Conservation (phyloP, 2,888 invertebrate species). For the Clitarchus hookeri region DNA sequence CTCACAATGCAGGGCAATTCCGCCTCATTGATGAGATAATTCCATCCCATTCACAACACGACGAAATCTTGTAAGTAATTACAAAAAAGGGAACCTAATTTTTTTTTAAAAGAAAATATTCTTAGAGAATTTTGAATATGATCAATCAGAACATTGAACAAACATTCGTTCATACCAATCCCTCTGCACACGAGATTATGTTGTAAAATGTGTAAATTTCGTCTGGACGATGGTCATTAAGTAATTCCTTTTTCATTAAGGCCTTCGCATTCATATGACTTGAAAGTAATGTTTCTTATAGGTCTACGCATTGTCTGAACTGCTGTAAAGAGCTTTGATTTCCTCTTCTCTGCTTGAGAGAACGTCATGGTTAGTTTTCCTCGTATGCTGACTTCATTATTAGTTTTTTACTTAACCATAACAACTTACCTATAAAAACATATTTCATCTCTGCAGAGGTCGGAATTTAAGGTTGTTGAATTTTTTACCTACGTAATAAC, state of each 20-base stretch:
- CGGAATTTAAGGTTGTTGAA: background rate
- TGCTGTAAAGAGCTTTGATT: background rate
- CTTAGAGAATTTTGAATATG: background rate
- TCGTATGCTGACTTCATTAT: too few relatives aligned
- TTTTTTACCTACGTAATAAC: background rate
- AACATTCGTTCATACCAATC: background rate
- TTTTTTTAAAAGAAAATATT: too few relatives aligned
- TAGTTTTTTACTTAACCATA: too few relatives aligned
- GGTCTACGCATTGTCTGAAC: background rate
- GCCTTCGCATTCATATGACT: background rate
- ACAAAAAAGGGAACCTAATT: too few relatives aligned
- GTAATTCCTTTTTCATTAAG: background rate
- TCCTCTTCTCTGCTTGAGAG: background rate
- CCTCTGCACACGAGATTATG: background rate
- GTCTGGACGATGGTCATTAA: background rate
- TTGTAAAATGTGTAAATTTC: slow-evolving; percentile 19
- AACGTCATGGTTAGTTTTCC: background rate
- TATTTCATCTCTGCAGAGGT: too few relatives aligned
- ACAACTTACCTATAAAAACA: too few relatives aligned
- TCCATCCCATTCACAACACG: too few relatives aligned
- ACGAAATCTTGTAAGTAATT: too few relatives aligned
- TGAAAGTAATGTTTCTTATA: background rate
- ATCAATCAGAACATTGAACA: background rate
- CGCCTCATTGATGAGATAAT: too few relatives aligned
- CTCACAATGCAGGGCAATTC: too few relatives aligned